Base-by-base conservation (phyloP, 2,888 invertebrate species). In the Psylliodes chrysocephalus region DNA sequence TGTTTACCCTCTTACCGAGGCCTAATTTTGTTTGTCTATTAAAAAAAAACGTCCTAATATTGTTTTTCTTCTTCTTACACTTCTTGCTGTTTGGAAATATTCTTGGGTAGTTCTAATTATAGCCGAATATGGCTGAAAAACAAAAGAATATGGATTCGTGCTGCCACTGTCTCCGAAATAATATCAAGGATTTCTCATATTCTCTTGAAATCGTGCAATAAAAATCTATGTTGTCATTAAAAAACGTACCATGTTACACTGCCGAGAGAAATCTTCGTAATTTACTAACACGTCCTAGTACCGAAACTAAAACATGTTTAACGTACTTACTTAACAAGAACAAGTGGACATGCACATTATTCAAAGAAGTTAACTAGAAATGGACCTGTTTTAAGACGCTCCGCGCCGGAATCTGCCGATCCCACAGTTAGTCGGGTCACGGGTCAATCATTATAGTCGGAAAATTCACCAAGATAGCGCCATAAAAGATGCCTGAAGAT, bases 351-450 rank as follows among this genome's bases (percentile, higher is more conserved):
- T 12, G 44, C 54, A 49, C 59, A 59, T 59, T 59, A 59, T 59
- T 51, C 49, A 59, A 49, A 38, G n/a, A 42, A 51, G 46, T 47
- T 55, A 38, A 47, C 57, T 57, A 57, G 28, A 59, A 66, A 70
- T 70, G 70, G 70, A 70, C 70, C 66, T 70, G 70, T 68, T 70
- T 64, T 60, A 63, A 66, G 54, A 28, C 47, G 17, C 17, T 44
- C 18, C 18, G n/a, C 38, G 22, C 38, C 25, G 59, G 40, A 49
- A 40, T 46, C 59, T 64, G 44, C 73, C 71, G 77, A 76, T 78
- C 78, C 74, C 78, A 78, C 77, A 78, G 78, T 78, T 72, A 74
- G 61, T 17, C 19, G 57, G 64, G 69, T 67, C 57, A 66, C 38
- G 67, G 68, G 64, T 71, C 66, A 46, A 46, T 12, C 33, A 30